Evolutionary conservation across 2,888 invertebrate species (phyloP).

Genomic region (Phengaris arion): DNA sequence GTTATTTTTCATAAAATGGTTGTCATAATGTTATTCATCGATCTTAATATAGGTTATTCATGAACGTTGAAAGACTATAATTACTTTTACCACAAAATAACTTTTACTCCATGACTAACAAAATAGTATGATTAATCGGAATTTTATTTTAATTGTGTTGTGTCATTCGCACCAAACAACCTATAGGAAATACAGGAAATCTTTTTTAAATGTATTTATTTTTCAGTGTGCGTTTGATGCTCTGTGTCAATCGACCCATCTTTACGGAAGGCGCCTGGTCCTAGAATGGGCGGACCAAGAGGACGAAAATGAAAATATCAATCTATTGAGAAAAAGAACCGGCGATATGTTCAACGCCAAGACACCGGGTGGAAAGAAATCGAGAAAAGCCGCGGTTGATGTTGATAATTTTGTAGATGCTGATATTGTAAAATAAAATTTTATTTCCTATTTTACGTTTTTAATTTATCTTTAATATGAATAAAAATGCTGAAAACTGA

Average conservation of each 20-base stretch:
- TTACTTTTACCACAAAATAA: too few species aligned
- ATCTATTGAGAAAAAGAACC: constrained; percentile 90
- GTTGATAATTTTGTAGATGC: constrained; percentile 68
- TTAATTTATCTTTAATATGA: background rate
- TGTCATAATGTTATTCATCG: too few species aligned
- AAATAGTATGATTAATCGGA: too few species aligned
- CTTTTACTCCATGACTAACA: too few species aligned
- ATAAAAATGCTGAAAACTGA: too few species aligned
- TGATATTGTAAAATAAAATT: constrained; percentile 43
- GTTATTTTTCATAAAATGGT: too few species aligned
- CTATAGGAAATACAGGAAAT: background rate
- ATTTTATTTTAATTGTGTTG: too few species aligned
- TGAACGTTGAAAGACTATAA: too few species aligned
- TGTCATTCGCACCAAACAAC: too few species aligned
- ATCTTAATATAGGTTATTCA: too few species aligned
- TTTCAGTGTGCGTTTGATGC: constrained; percentile 93
- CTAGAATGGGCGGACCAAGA: constrained; percentile 96
- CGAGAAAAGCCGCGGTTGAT: constrained; percentile 69
- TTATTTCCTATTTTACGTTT: background rate
- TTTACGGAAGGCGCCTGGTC: constrained; percentile 96
- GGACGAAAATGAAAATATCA: constrained; percentile 84
- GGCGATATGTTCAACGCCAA: constrained; percentile 79
- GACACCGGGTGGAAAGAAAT: constrained; percentile 68
- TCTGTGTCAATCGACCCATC: constrained; percentile 96
- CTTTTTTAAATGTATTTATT: constrained; percentile 30